Conservation (phyloP, 2,888 invertebrate species). For the Xylota sylvarum region DNA sequence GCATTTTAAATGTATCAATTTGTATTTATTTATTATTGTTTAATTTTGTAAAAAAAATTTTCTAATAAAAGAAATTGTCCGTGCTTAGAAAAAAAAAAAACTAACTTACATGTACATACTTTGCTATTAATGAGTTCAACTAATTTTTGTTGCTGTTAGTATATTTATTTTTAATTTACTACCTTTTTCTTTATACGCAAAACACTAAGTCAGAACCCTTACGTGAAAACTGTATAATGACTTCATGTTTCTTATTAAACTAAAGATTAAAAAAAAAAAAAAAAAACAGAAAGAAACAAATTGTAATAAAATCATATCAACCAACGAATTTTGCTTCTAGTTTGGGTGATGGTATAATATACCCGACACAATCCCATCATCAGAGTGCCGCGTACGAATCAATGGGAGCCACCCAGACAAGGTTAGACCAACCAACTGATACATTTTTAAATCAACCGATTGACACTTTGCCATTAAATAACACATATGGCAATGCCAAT, state of each 20-base stretch:
- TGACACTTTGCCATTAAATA: constrained; percentile 80
- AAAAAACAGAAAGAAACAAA: constrained; percentile 55
- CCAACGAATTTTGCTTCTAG: constrained; percentile 86
- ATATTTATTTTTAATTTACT: neutral
- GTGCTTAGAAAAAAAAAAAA: constrained; percentile 5
- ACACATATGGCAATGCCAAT: constrained; percentile 74
- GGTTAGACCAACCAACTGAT: constrained; percentile 88
- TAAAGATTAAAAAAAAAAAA: constrained; percentile 46
- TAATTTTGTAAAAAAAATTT: constrained; percentile 5
- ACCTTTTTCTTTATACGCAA: constrained; percentile 12
- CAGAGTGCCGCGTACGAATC: constrained; percentile 92
- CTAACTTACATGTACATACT: constrained; percentile 20
- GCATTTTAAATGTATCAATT: neutral
- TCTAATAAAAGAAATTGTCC: neutral
- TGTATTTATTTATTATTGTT: neutral
- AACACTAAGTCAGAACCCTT: neutral
- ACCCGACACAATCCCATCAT: constrained; percentile 91
- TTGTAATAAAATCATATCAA: constrained; percentile 55
- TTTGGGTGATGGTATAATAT: constrained; percentile 95
- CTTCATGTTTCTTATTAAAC: constrained; percentile 23
- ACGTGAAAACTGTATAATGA: neutral
- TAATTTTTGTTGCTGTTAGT: constrained; percentile 54
- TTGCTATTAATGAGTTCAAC: constrained; percentile 72
- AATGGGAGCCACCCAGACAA: constrained; percentile 94
- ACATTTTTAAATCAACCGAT: constrained; percentile 81